Evolutionary conservation across 2,888 invertebrate genomes (phyloP), one percentile per base, ranked within the genome.

Genomic region (Mythimna albipuncta): DNA sequence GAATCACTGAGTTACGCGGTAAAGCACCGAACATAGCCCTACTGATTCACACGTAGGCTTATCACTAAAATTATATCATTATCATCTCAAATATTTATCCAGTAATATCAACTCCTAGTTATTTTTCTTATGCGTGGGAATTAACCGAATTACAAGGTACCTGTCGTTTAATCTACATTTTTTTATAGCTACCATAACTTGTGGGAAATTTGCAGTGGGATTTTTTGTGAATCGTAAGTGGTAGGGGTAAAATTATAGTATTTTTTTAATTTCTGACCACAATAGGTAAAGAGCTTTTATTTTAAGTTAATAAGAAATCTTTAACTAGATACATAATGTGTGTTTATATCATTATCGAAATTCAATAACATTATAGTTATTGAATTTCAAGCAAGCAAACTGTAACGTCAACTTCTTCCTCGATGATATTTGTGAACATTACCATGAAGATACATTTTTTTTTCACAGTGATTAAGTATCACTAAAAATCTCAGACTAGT

Each of bases 81-180:
- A 90, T 91, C 90, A 88, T 85, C 71, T 81, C 88, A 88, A 92
- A 92, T 91, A 91, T 92, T 91, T 88, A 76, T 82, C 69, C 77
- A 84, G 85, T 85, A 80, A 88, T 87, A 89, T 89, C 87, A 85
- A 83, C 81, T 76, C 66, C 70, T 85, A 84, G 85, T 76, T 75
- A 83, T 72, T 77, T 74, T 79, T 77, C 86, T 80, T 81, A 82
- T 69, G 69, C 87, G 88, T 88, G 88, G 87, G 88, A 88, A 88
- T 84, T 83, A 77, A 82, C 71, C 26, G 75, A 81, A 83, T 81
- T 75, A 78, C 80, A 65, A 58, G 47, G 64, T 77, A 78, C 75
- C 73, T 79, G 80, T 79, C 80, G 76, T 67, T 65, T 64, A 76
- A 79, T 76, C 76, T 72, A 61, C 21, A 47, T 71, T 75, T 78